phyloP scores from a whole-genome alignment of 2,888 invertebrate species.

The Caenorhabditis doughertyi region DNA sequence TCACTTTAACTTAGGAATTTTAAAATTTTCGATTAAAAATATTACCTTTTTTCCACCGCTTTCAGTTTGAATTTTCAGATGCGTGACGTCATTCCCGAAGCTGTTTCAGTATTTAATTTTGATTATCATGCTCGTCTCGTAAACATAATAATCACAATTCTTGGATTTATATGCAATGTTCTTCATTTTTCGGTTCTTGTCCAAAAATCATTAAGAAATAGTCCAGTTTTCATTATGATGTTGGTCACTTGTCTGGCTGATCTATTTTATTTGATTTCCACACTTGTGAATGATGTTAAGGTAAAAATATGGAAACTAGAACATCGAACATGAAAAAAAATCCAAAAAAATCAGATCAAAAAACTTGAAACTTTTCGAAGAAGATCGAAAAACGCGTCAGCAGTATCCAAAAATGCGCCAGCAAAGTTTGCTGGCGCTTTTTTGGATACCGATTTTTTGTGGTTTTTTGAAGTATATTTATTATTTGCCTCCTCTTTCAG shows the following conservation, averaged over 20 bases:
- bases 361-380: too few species aligned
- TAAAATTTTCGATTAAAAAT: too few species aligned
- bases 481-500: too few species aligned
- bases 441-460: too few species aligned
- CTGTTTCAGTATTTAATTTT: not conserved
- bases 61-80: not conserved
- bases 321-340: too few species aligned
- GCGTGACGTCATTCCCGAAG: not conserved
- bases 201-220: not conserved
- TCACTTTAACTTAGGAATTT: too few species aligned
- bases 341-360: too few species aligned
- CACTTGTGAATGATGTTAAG: not conserved
- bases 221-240: conserved; percentile 4
- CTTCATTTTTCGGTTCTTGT: conserved; percentile 3
- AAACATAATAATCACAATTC: not conserved
- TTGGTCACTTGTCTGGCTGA: not conserved
- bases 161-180: not conserved
- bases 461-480: too few species aligned
- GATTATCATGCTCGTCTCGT: conserved; percentile 10
- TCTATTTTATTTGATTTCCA: not conserved
- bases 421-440: too few species aligned
- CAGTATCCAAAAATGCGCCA: too few species aligned
- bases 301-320: not conserved
- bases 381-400: too few species aligned
- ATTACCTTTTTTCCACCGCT: too few species aligned